These are phyloP conservation scores for Globodera rostochiensis DNA, from an alignment of 1,140 invertebrate species.

Conservation along the genomic window DNA sequence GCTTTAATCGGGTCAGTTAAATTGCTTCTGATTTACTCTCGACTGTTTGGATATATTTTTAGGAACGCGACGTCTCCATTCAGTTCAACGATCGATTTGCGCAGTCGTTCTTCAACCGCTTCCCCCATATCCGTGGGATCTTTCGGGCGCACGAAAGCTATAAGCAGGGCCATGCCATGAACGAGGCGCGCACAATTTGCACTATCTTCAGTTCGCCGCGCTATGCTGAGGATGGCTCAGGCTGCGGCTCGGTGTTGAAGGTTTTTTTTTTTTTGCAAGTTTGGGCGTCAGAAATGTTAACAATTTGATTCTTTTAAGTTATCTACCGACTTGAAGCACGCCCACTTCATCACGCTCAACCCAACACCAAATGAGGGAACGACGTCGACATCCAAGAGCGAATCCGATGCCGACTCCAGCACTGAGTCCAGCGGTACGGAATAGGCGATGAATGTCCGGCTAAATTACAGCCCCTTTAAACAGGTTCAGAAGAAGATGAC, in stretches of 20 bases:
- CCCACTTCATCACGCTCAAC: too few relatives aligned
- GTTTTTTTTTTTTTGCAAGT: neutral
- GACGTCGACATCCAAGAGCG: too few relatives aligned
- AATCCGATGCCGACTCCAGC: too few relatives aligned
- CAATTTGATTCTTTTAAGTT: too few relatives aligned
- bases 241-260: conserved; percentile 12
- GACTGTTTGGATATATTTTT: neutral
- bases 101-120: conserved; percentile 10
- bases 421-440: too few relatives aligned
- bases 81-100: conserved; percentile 15
- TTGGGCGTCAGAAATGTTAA: too few relatives aligned
- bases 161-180: neutral
- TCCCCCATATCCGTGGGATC: conserved; percentile 17
- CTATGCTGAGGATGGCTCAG: neutral
- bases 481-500: too few relatives aligned
- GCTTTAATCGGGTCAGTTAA: neutral
- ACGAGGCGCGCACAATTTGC: conserved; percentile 12
- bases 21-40: neutral
- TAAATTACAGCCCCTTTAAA: too few relatives aligned
- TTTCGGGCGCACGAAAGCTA: conserved; percentile 12
- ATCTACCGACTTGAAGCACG: too few relatives aligned
- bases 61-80: conserved; percentile 15
- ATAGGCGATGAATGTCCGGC: too few relatives aligned
- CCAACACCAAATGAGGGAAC: too few relatives aligned
- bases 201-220: conserved; percentile 17